Evolutionary conservation across 2,888 invertebrate genomes (phyloP).

Genomic region (Drosophila silvestris): DNA sequence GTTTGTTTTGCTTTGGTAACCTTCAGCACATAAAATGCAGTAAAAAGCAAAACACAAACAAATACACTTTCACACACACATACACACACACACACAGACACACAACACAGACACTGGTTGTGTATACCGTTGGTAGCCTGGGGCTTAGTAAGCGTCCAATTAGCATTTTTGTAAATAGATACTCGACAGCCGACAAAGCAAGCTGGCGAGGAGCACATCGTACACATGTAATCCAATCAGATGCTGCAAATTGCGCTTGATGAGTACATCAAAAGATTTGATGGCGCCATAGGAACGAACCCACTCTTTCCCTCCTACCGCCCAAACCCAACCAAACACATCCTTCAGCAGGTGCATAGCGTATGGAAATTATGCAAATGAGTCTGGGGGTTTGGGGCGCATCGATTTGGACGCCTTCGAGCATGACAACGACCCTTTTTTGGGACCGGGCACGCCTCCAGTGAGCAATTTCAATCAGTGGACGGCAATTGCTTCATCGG

Average conservation of each 20-base stretch:
- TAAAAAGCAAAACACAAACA: constrained; percentile 16
- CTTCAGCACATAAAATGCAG: constrained; percentile 30
- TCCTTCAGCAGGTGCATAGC: constrained; percentile 40
- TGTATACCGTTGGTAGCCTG: constrained; percentile 5
- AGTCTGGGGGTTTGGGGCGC: constrained; percentile 35
- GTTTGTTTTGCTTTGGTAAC: constrained; percentile 27
- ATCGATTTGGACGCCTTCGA: constrained; percentile 50
- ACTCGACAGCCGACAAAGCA: constrained; percentile 23
- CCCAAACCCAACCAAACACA: neutral
- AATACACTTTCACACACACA: neutral
- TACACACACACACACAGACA: too few species aligned
- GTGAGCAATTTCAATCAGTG: constrained; percentile 61
- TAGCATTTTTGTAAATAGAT: constrained; percentile 60
- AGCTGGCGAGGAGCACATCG: constrained; percentile 14
- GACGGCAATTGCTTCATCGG: constrained; percentile 63
- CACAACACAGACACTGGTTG: neutral
- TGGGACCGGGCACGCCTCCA: constrained; percentile 42
- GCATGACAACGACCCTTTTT: constrained; percentile 53
- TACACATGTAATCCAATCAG: constrained; percentile 64
- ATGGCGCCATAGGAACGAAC: constrained; percentile 45
- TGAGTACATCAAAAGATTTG: constrained; percentile 62
- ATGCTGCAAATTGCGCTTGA: constrained; percentile 58
- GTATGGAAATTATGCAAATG: constrained; percentile 64
- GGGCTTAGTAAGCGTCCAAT: constrained; percentile 43
- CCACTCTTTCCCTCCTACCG: neutral